phyloP scores from a whole-genome alignment of 2,797 vertebrate species.

The Hapalemur alaotrensis region DNA sequence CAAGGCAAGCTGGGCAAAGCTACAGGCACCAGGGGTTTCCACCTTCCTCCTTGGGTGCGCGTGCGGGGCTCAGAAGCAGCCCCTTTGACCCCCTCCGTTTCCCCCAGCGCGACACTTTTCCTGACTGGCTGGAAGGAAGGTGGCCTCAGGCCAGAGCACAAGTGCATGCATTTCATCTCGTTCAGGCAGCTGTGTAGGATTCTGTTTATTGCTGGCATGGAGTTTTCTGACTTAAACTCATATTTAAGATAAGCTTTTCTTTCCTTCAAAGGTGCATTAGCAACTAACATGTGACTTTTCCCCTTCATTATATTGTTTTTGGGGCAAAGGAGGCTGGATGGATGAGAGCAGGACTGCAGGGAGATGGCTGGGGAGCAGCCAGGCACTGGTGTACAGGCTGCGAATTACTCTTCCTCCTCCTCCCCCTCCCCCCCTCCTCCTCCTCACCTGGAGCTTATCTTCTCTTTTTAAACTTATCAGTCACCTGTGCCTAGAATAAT shows the following conservation, averaged over 20 bases:
- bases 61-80: neutral
- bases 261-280: constrained; percentile 7
- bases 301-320: neutral
- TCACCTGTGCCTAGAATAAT: constrained; percentile 64
- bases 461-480: constrained; percentile 75
- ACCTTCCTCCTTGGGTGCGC: neutral
- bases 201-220: constrained; percentile 41
- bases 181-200: neutral
- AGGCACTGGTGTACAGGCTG: constrained; percentile 2
- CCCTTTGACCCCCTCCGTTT: neutral
- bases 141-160: neutral
- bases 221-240: constrained; percentile 40
- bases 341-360: neutral
- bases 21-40: rapidly evolving
- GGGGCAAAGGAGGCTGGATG: neutral
- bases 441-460: constrained; percentile 46
- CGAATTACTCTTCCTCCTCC: constrained; percentile 62
- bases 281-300: neutral
- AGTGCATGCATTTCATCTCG: neutral
- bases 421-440: neutral
- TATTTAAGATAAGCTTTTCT: constrained; percentile 58
- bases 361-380: neutral
- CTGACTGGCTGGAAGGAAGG: neutral
- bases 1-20: neutral
- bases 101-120: neutral